Base-by-base conservation (phyloP, 1,140 invertebrate species). In the Atta cephalotes region DNA sequence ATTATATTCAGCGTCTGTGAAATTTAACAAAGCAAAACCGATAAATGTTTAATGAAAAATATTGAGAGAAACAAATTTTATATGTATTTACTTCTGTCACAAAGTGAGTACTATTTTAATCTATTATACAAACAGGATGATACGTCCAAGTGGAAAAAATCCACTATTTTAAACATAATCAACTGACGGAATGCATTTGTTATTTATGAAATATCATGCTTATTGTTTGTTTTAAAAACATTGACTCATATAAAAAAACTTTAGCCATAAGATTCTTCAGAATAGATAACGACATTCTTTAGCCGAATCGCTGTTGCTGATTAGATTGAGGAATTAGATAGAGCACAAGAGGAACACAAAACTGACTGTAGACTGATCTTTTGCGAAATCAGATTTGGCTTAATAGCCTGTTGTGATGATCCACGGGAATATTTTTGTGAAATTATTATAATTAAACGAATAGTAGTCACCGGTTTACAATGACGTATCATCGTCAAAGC, bases 381-480 rank as follows among this genome's bases (percentile, higher is more conserved):
- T 77, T 87, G 85, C 82, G 91, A 92, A 92, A 91, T 92, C 87
- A 91, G 76, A 70, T 66, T 84, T 51, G 49, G 68, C 62, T 76
- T 91, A 91, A 88, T 86, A 79, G 65, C 10, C 65, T 63, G 63
- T 79, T 16, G 3, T 45, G 21, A 31, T 63, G 60, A 68, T 45
- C 60, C 62, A 12, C 63, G 35, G 72, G 31, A 86, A 89, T 66
- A 90, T 92, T 91, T 92, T 89, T 86, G 53, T 79, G 80, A 91
- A 91, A 68, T 91, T 39, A 39, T 39, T 39, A 39, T 91, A 89
- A 92, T 92, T 92, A 92, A 90, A 88, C 85, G 76, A 79, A 79
- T 74, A 82, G 62, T 72, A 65, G 28, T 76, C 77, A n/a, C 53
- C 72, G 56, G 28, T 53, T 74, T 49, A 76, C 60, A 85, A 89